Percentiles rank a stretch among this genome's conserved stretches.
Evolutionary conservation across 2,113 vertebrate species (phyloP).

Genomic region (Pterocles orientalis): DNA sequence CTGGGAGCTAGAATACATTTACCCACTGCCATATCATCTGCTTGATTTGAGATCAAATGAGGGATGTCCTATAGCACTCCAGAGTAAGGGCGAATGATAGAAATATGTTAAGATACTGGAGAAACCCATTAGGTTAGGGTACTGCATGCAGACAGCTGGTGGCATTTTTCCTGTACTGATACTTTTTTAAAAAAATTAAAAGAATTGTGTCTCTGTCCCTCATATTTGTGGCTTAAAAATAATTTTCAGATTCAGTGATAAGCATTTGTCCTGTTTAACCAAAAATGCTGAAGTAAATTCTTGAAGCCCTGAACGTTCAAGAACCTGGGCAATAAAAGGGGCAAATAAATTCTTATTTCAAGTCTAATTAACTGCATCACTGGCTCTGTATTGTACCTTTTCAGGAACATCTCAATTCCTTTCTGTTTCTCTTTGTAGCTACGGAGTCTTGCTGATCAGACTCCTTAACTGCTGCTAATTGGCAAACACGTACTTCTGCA

Average conservation of each 20-base stretch:
- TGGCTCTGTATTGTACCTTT: conserved; percentile 15
- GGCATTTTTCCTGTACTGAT: not conserved
- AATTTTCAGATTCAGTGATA: not conserved
- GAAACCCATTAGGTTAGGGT: conserved; percentile 36
- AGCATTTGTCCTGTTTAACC: not conserved
- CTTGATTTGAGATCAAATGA: conserved; percentile 72
- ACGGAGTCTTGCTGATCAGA: conserved; percentile 12
- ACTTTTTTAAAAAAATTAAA: not conserved
- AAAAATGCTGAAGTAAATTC: not conserved
- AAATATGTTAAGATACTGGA: conserved; percentile 62
- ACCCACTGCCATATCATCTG: conserved; percentile 60
- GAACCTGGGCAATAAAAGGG: not conserved
- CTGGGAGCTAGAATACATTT: conserved; percentile 65
- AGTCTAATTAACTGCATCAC: conserved; percentile 16
- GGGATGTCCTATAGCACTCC: conserved; percentile 65
- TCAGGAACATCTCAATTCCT: conserved; percentile 32
- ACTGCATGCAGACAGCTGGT: conserved; percentile 8
- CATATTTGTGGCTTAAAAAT: not conserved
- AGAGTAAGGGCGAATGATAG: conserved; percentile 36
- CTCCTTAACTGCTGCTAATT: conserved; percentile 49
- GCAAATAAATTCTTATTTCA: conserved; percentile 16
- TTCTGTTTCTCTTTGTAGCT: conserved; percentile 23
- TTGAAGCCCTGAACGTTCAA: not conserved
- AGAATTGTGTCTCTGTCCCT: not conserved
- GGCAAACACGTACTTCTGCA: not conserved